phyloP scores from a whole-genome alignment of 53 echinoderm and acorn worm species.

The Antedon mediterranea region DNA sequence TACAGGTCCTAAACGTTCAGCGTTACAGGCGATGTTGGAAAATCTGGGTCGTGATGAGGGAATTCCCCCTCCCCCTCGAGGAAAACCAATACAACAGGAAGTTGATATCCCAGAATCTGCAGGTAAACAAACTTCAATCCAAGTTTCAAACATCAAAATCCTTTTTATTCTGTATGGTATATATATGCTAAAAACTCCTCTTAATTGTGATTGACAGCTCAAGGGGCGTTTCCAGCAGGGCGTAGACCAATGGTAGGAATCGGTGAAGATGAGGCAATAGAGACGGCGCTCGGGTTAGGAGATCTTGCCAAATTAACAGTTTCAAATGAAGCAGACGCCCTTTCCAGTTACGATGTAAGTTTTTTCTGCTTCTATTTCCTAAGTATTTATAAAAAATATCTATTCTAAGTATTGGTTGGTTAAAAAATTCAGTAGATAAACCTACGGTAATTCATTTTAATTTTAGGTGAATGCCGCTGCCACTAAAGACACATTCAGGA shows the following conservation, averaged over 20 bases:
- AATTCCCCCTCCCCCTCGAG: conserved; percentile 27
- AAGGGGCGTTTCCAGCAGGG: conserved; percentile 1
- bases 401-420: too few relatives aligned
- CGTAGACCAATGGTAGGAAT: conserved; percentile 54
- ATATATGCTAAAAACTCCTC: too few relatives aligned
- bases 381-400: background rate
- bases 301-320: conserved; percentile 86
- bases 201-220: background rate
- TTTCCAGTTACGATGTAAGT: conserved; percentile 79
- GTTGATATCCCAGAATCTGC: conserved; percentile 77
- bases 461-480: conserved; percentile 17
- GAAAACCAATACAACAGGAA: conserved; percentile 35
- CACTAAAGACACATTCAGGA: conserved; percentile 88
- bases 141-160: too few relatives aligned
- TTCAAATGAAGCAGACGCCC: conserved; percentile 87
- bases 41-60: conserved; percentile 79
- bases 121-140: conserved; percentile 76
- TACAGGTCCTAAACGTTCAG: conserved; percentile 80
- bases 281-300: conserved; percentile 70
- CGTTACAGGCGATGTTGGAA: conserved; percentile 91
- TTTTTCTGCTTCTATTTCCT: background rate
- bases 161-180: too few relatives aligned
- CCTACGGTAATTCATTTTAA: too few relatives aligned
- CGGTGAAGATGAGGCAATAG: conserved; percentile 72
- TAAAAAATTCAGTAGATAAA: too few relatives aligned